Evolutionary conservation across 1,140 invertebrate species (phyloP), one percentile per base, ranked within the genome.

Genomic region (Drosophila kurseongensis): DNA sequence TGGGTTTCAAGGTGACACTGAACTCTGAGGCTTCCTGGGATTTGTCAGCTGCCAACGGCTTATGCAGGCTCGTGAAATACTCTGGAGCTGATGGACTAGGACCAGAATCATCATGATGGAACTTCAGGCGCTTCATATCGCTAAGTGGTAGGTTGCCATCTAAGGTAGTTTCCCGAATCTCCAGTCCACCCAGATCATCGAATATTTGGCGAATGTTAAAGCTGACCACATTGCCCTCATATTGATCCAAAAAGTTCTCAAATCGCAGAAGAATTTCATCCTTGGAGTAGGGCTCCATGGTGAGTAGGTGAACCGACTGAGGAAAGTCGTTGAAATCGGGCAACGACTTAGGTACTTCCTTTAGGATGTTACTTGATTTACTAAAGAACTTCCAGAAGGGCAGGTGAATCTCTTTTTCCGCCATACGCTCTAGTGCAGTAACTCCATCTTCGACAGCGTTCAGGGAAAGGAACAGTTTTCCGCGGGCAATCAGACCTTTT

Each of bases 161-260:
- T 42, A 92, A 45, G 0, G 86, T 92, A 4, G 90, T 91, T 52
- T 92, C 91, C 0, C 78, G 72, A 7, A 92, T 91, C 12, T 78
- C 71, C 35, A 61, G 18, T 6, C 76, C 71, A 10, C 50, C 36
- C 14, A 89, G 14, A 0, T 50, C 52, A 38, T 88, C 80, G 8
- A 89, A 90, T 3, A 89, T 84, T 14, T 78, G 29, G 0, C 61
- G 60, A 10, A 91, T 83, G n/a, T 85, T 83, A 41, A 91, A 83
- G 18, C 75, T 83, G 6, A 80, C 74, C 44, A 79, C 13, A 95
- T 96, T 66, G 69, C 96, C 95, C 85, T 98, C 96, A 12, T 93
- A 92, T 23, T 94, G 94, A 90, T 98, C 97, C 69, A 97, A 95
- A 50, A 97, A 94, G 91, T 99, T 97, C 90, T 99, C 98, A 1